Evolutionary conservation across 2,888 invertebrate species (phyloP), one percentile per base, ranked within the genome.

Genomic region (Ophraella communa): DNA sequence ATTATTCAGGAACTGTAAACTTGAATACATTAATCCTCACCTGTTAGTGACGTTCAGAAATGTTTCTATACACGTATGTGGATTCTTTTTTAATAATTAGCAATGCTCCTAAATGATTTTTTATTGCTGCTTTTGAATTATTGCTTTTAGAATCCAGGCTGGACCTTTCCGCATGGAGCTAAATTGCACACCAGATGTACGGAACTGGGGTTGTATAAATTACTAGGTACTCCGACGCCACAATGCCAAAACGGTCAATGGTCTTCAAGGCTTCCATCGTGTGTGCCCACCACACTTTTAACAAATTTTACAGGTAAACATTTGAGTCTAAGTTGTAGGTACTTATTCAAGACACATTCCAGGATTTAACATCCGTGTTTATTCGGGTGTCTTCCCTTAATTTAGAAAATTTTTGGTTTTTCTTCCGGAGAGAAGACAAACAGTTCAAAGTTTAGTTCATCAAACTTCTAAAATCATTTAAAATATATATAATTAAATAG

Each of bases 211-310:
- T 86, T 92, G 74, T 94, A 93, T 83, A 94, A 94, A 83, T 85
- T 94, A 73, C 85, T 91, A 66, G 95, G 95, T 21, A 91, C 92
- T 56, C 86, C 90, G n/a, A 83, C 86, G 57, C 84, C 94, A 35
- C 86, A 88, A 30, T 95, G 95, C 79, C 91, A 91, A 72, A 93
- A 95, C 77, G 94, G 94, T 1, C 87, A 87, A 56, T 95, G 95
- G 94, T 87, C 87, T 21, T 88, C 90, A 1, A 88, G 88, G 70
- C 84, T 92, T 78, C 94, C 95, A 1, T 89, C 91, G 66, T 95
- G 95, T 78, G 90, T 92, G 30, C 92, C 93, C n/a, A 95, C 95
- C 24, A 93, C 93, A 1, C 84, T 92, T 39, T 85, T 95, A 71
- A 93, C 93, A 42, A 95, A 94, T 82, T 94, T 92, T 81, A 93